Conservation (phyloP, 2,113 vertebrate species). For the Coryphaenoides rupestris region DNA sequence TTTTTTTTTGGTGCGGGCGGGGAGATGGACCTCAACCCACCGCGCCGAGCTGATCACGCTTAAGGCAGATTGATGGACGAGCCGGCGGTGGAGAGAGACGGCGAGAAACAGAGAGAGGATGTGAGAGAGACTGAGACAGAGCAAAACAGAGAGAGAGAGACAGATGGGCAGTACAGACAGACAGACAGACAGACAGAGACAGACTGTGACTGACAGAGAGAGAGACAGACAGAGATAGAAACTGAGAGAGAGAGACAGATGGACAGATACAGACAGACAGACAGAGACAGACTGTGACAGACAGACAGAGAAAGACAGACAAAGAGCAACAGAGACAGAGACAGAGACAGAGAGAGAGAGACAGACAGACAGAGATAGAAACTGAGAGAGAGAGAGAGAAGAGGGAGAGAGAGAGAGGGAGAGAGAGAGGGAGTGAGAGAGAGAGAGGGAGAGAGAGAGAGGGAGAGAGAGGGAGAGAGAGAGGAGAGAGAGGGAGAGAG, state of each 20-base stretch:
- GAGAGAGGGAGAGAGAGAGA: neutral
- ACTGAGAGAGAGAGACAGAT: neutral
- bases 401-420: conserved; percentile 9
- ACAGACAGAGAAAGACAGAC: conserved; percentile 1
- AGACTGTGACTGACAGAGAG: neutral
- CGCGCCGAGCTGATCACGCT: neutral
- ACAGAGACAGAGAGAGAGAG: neutral
- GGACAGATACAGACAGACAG: neutral
- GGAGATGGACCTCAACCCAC: conserved; percentile 31
- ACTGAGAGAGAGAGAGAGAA: too few relatives aligned
- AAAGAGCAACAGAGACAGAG: neutral
- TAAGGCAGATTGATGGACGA: neutral
- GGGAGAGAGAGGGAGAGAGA: neutral
- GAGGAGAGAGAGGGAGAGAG: conserved; percentile 3
- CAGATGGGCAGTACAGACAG: too few relatives aligned
- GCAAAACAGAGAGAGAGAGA: too few relatives aligned
- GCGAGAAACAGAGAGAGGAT: neutral
- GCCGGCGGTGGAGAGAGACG: neutral
- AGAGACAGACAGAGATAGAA: neutral
- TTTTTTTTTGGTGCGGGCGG: conserved; percentile 6
- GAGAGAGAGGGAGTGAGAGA: neutral
- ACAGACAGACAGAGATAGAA: neutral
- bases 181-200: conserved; percentile 4
- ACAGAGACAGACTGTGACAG: neutral
- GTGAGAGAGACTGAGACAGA: too few relatives aligned